A percentile compares a stretch with the other conserved stretches of the same genome.
Conservation (phyloP, 2,888 invertebrate species). For the Amphipyra berbera region DNA sequence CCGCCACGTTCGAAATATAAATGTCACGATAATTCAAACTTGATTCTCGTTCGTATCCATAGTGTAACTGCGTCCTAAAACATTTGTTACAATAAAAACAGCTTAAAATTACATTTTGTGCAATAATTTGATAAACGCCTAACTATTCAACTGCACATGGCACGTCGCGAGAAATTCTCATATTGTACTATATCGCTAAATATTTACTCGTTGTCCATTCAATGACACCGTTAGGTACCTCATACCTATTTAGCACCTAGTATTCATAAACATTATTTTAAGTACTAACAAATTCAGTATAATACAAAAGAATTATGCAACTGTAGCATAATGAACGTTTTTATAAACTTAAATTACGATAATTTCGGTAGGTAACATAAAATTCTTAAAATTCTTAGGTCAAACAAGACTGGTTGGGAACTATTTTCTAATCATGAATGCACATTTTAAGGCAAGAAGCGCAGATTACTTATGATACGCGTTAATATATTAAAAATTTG, state of each 20-base stretch:
- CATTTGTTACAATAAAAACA: constrained; percentile 41
- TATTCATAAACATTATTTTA: constrained; percentile 70
- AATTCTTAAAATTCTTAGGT: constrained; percentile 39
- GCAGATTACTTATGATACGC: constrained; percentile 16
- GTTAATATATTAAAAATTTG: constrained; percentile 35
- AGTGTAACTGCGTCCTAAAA: constrained; percentile 32
- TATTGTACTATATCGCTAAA: constrained; percentile 70
- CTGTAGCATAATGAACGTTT: constrained; percentile 47
- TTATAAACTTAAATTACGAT: constrained; percentile 41
- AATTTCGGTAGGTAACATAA: constrained; percentile 60
- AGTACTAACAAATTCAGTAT: constrained; percentile 64
- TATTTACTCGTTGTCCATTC: constrained; percentile 68
- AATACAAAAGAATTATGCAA: constrained; percentile 54
- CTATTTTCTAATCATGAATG: constrained; percentile 54
- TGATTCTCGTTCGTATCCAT: not conserved
- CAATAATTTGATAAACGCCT: constrained; percentile 75
- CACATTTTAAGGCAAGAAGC: constrained; percentile 28
- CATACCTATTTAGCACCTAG: constrained; percentile 74
- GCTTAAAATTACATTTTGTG: constrained; percentile 73
- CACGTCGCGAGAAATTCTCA: constrained; percentile 68
- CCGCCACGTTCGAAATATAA: too few relatives aligned
- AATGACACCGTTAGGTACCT: constrained; percentile 55
- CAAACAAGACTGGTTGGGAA: constrained; percentile 18
- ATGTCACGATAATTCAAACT: too few relatives aligned
- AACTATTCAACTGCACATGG: constrained; percentile 73